Percentiles rank a stretch among this genome's conserved stretches.
These are phyloP conservation scores for Rhinolophus ferrumequinum DNA, from an alignment of 2,113 vertebrate genomes.

Conservation along the genomic window DNA sequence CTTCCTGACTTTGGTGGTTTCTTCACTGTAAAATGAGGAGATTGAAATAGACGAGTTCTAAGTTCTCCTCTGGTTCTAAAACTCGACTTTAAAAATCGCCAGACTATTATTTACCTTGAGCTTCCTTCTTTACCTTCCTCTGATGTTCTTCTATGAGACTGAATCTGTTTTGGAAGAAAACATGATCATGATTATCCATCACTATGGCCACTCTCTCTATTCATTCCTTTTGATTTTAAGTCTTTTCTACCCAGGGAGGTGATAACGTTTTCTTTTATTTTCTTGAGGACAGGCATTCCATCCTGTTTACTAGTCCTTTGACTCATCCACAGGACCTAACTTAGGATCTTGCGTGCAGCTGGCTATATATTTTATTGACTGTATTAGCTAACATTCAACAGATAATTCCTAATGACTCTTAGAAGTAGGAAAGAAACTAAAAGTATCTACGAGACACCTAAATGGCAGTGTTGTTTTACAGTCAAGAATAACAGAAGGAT, in stretches of 20 bases:
- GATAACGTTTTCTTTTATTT: neutral
- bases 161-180: slow-evolving; percentile 68
- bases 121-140: neutral
- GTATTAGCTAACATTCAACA: neutral
- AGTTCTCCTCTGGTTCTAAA: neutral
- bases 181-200: neutral
- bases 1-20: neutral
- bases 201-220: neutral
- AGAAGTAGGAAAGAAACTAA: neutral
- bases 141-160: neutral
- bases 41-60: neutral
- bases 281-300: neutral
- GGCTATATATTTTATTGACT: neutral
- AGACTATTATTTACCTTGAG: slow-evolving; percentile 47
- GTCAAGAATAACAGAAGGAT: neutral
- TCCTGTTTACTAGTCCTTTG: neutral
- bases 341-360: neutral
- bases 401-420: neutral
- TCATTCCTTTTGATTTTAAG: neutral
- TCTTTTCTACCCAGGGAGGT: neutral
- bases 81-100: neutral
- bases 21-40: neutral
- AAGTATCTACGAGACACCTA: neutral
- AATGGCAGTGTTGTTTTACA: neutral
- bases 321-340: neutral